Conservation (phyloP, 2,888 invertebrate species). For the Parnassius mnemosyne region DNA sequence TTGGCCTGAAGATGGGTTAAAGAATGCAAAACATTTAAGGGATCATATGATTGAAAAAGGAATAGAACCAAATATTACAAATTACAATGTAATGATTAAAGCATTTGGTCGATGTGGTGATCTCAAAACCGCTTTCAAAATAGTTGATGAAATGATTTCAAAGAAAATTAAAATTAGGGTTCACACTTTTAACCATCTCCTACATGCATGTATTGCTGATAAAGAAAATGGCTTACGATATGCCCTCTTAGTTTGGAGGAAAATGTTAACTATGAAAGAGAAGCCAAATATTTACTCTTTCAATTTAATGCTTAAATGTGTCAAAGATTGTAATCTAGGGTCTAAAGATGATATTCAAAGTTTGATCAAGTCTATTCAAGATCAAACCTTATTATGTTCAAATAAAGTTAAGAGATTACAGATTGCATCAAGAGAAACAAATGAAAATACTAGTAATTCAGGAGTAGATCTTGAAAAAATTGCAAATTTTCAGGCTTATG, state of each 20-base stretch:
- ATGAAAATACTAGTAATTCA: neutral
- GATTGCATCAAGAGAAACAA: constrained; percentile 29
- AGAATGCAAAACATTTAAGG: constrained; percentile 83
- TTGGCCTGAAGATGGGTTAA: constrained; percentile 83
- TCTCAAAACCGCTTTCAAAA: constrained; percentile 86
- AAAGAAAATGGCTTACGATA: constrained; percentile 89
- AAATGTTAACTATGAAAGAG: constrained; percentile 84
- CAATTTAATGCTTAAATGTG: constrained; percentile 89
- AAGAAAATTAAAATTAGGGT: constrained; percentile 81
- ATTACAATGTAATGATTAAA: constrained; percentile 95
- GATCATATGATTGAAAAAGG: constrained; percentile 85
- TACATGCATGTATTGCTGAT: constrained; percentile 92
- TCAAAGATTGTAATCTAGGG: constrained; percentile 91
- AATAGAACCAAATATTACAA: constrained; percentile 85
- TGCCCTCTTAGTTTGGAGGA: constrained; percentile 92
- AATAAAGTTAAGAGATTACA: constrained; percentile 31
- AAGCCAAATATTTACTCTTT: constrained; percentile 87
- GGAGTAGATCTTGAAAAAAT: neutral
- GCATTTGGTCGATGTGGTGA: constrained; percentile 93
- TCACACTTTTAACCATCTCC: constrained; percentile 88
- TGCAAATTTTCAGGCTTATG: neutral
- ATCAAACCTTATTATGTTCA: constrained; percentile 38
- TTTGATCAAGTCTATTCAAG: constrained; percentile 58
- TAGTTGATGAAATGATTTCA: constrained; percentile 91
- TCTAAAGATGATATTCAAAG: constrained; percentile 80